phyloP scores from a whole-genome alignment of 2,113 vertebrate species.

The Eptesicus fuscus region DNA sequence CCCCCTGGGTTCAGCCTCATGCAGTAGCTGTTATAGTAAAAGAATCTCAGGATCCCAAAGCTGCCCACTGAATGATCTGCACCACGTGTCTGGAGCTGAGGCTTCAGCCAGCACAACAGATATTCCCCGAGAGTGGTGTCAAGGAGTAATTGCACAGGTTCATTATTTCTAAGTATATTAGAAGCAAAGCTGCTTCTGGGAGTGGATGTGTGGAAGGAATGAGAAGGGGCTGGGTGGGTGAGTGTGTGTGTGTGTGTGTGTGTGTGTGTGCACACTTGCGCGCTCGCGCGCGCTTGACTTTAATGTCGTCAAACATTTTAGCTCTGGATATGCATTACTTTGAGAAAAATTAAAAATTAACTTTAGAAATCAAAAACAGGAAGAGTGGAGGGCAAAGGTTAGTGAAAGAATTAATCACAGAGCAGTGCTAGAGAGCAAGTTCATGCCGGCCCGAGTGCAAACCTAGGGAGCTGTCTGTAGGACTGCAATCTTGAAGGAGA shows the following conservation, averaged over 20 bases:
- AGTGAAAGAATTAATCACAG: neutral
- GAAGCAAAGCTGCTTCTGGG: neutral
- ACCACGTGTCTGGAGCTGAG: fast-evolving
- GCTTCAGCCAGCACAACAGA: neutral
- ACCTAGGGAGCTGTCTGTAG: no score
- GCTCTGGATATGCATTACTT: neutral
- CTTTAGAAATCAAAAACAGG: neutral
- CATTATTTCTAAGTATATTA: neutral
- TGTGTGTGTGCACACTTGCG: no score
- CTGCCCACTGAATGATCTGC: neutral
- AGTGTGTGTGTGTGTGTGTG: neutral
- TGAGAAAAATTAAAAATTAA: neutral
- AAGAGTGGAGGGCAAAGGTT: neutral
- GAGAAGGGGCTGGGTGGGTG: neutral
- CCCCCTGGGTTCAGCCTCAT: neutral
- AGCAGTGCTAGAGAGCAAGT: neutral
- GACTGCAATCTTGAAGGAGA: neutral
- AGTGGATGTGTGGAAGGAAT: neutral
- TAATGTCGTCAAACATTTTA: neutral
- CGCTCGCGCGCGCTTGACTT: no score
- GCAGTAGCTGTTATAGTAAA: neutral
- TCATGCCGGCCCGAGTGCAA: neutral
- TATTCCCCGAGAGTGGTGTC: neutral
- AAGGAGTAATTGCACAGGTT: neutral
- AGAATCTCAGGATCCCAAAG: neutral